phyloP scores from a whole-genome alignment of 2,797 vertebrate genomes.

The Coendou prehensilis region DNA sequence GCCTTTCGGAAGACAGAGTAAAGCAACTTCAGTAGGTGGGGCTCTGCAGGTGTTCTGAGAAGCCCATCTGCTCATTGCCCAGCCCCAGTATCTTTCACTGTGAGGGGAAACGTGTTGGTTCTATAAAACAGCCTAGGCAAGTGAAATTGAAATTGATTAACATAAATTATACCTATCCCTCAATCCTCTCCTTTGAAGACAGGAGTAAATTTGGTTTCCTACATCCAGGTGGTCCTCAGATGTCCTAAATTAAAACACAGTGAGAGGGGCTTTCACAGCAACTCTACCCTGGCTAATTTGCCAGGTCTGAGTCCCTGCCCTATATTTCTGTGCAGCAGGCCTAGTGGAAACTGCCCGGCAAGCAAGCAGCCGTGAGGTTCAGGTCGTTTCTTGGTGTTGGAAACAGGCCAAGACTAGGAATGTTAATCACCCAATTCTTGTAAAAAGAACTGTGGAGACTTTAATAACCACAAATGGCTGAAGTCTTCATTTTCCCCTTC shows the following conservation, averaged over 20 bases:
- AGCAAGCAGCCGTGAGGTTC: background rate
- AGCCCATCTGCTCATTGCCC: background rate
- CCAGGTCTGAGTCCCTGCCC: background rate
- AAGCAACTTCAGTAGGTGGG: background rate
- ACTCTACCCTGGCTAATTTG: background rate
- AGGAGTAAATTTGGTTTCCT: conserved; percentile 57
- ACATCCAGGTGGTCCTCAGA: conserved; percentile 79
- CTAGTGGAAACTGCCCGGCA: background rate
- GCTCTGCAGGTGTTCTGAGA: background rate
- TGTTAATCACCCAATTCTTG: conserved; percentile 79
- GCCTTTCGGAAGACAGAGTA: background rate
- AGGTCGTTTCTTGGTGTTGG: conserved; percentile 57
- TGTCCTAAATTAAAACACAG: conserved; percentile 69
- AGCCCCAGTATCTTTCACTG: background rate
- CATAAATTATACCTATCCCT: conserved; percentile 68
- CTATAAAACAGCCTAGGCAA: conserved; percentile 53
- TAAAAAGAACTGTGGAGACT: conserved; percentile 71
- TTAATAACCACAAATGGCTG: conserved; percentile 63
- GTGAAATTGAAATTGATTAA: conserved; percentile 38
- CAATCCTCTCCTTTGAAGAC: conserved; percentile 73
- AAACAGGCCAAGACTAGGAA: conserved; percentile 72
- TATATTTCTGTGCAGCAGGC: background rate
- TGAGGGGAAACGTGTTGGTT: background rate
- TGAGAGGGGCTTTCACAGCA: conserved; percentile 40
- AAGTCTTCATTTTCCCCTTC: conserved; percentile 71